Conservation (phyloP, 2,888 invertebrate species). For the Furcula furcula region DNA sequence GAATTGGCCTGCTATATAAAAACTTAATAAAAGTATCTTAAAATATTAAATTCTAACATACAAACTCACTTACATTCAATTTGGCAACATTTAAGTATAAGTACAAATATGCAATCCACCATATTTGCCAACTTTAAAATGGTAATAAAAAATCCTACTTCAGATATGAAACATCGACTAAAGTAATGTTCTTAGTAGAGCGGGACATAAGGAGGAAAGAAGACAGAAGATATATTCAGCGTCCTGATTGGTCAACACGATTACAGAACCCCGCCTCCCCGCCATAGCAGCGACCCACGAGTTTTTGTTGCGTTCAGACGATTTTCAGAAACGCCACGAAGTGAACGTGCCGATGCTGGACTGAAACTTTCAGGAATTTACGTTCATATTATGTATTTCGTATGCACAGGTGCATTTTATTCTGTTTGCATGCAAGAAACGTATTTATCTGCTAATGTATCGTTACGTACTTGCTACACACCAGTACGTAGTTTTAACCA, state of each 20-base stretch:
- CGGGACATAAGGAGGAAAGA: conserved; percentile 15
- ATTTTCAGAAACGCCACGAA: conserved; percentile 36
- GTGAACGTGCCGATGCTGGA: conserved; percentile 38
- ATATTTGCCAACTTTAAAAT: conserved; percentile 57
- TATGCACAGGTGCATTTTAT: conserved; percentile 13
- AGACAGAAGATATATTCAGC: conserved; percentile 20
- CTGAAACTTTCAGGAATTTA: conserved; percentile 51
- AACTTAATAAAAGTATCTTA: too few species aligned
- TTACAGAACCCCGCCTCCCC: conserved; percentile 42
- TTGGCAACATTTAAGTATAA: conserved; percentile 47
- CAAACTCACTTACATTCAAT: conserved; percentile 39
- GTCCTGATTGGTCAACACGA: conserved; percentile 37
- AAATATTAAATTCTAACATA: too few species aligned
- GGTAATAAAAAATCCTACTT: conserved; percentile 65
- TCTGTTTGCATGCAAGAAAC: not conserved
- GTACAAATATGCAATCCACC: conserved; percentile 34
- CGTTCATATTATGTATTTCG: conserved; percentile 31
- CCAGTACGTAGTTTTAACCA: too few species aligned
- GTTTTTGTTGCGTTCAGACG: conserved; percentile 66
- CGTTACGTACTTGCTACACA: too few species aligned
- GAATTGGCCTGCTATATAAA: too few species aligned
- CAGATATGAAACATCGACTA: conserved; percentile 68
- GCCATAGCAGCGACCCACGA: conserved; percentile 47
- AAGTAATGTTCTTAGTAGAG: conserved; percentile 44
- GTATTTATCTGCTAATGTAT: too few species aligned